phyloP scores from a whole-genome alignment of 2,797 vertebrate genomes.

The Hydrocynus forskahlii region DNA sequence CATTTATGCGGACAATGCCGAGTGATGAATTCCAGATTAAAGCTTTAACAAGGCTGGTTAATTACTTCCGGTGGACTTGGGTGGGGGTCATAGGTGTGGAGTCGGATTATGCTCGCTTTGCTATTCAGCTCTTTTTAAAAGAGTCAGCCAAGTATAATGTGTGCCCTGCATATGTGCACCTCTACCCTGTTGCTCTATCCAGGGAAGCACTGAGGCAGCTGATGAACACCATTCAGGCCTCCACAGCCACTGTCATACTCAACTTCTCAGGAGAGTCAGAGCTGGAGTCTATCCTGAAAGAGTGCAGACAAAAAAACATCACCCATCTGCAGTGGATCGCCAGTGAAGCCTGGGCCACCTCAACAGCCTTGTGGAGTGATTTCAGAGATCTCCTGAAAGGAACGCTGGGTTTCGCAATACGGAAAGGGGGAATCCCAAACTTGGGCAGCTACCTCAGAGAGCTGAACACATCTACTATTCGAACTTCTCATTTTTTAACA shows the following conservation, averaged over 20 bases:
- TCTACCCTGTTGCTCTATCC: slow-evolving; percentile 76
- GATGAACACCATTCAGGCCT: slow-evolving; percentile 62
- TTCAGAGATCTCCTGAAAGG: slow-evolving; percentile 76
- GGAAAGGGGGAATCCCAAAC: slow-evolving; percentile 73
- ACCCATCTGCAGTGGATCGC: slow-evolving; percentile 79
- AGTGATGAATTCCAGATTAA: slow-evolving; percentile 76
- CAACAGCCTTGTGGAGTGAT: slow-evolving; percentile 75
- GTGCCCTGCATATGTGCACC: slow-evolving; percentile 80
- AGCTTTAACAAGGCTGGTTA: slow-evolving; percentile 74
- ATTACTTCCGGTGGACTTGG: slow-evolving; percentile 84
- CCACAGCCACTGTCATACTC: slow-evolving; percentile 77
- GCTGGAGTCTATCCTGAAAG: slow-evolving; percentile 74
- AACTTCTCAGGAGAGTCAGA: slow-evolving; percentile 80
- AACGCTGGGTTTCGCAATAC: slow-evolving; percentile 80
- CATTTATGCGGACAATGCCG: slow-evolving; percentile 79
- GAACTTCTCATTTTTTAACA: slow-evolving; percentile 61
- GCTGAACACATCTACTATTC: slow-evolving; percentile 50
- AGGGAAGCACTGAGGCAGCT: slow-evolving; percentile 68
- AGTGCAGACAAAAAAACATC: slow-evolving; percentile 72
- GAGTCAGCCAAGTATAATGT: slow-evolving; percentile 70
- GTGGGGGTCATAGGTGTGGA: slow-evolving; percentile 79
- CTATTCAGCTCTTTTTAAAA: slow-evolving; percentile 81
- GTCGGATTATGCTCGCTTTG: slow-evolving; percentile 80
- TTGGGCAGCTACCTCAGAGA: slow-evolving; percentile 72
- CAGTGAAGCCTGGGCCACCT: slow-evolving; percentile 82